Evolutionary conservation across 1,140 invertebrate species (phyloP).

Genomic region (Geopemphigus sp.): DNA sequence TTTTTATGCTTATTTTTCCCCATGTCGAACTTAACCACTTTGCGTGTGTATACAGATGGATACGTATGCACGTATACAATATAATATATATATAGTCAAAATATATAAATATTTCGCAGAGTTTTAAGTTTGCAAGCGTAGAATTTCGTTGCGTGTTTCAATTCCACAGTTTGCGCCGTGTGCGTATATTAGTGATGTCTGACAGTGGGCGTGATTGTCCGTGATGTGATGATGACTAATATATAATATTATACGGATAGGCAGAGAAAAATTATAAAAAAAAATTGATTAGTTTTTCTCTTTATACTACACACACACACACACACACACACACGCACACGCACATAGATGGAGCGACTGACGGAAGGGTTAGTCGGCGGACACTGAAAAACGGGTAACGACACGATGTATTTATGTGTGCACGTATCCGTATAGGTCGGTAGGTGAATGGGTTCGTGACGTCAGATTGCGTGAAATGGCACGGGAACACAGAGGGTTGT

Average conservation of each 20-base stretch:
- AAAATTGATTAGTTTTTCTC: neutral
- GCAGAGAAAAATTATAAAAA: neutral
- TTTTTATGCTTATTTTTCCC: no score
- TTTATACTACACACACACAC: neutral
- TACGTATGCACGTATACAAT: no score
- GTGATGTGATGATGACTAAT: neutral
- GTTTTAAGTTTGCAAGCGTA: no score
- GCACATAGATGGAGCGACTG: no score
- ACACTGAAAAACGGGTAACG: neutral
- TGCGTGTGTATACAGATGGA: no score
- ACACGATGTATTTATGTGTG: no score
- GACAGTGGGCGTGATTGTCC: constrained; percentile 3
- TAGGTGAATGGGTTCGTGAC: neutral
- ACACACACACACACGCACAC: neutral
- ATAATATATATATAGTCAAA: no score
- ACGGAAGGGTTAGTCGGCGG: no score
- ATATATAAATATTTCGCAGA: no score
- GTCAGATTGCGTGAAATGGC: neutral
- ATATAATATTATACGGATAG: neutral
- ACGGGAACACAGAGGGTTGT: neutral
- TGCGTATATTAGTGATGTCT: neutral
- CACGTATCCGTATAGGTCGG: neutral
- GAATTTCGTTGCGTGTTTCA: no score
- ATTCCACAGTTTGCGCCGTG: no score
- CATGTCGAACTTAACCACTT: no score